Base-by-base conservation (phyloP, 2,888 invertebrate species). In the Spilarctia lutea region DNA sequence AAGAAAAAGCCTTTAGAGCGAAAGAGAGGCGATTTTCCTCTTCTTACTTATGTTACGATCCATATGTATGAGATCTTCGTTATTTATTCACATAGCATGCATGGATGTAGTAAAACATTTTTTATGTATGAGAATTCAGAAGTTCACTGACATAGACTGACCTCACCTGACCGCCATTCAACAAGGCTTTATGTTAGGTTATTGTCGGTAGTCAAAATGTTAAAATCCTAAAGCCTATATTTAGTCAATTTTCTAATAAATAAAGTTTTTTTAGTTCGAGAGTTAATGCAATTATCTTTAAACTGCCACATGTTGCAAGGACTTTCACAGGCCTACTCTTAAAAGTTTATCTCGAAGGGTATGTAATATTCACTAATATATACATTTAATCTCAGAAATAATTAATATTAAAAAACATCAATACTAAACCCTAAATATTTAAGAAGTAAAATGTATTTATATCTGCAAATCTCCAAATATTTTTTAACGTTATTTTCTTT, bases 61-160 rank as follows among this genome's bases (percentile, higher is more conserved):
- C 52, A 27, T 60, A 27, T 60, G 13, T 27, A 27, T 6, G 60
- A 60, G 13, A 60, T 27, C 16, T 60, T 60, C 27, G 27, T 60
- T 27, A 60, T 27, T 60, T 3, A 60, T 27, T 60, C 2, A 13
- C 27, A 60, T 60, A 60, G 27, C 60, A 60, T 60, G 27, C 16
- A 60, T 13, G 11, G 6, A 27, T 27, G 27, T 60, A 60, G 13
- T 60, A 60, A 60, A 60, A 27, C 13, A 60, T 16, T 27, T 13
- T 60, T 71, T 35, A 52, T 71, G 52, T n/a, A 35, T 39, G 39
- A 67, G 48, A 33, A 48, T 52, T 65, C 72, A 72, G 60, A 72
- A 72, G 72, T 67, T 72, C 67, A 72, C 18, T 7, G 67, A 42
- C 56, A 67, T 72, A 42, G 30, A 13, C 39, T 72, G 72, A 72